Evolutionary conservation across 2,113 vertebrate genomes (phyloP).

Genomic region (Ranitomeya imitator): DNA sequence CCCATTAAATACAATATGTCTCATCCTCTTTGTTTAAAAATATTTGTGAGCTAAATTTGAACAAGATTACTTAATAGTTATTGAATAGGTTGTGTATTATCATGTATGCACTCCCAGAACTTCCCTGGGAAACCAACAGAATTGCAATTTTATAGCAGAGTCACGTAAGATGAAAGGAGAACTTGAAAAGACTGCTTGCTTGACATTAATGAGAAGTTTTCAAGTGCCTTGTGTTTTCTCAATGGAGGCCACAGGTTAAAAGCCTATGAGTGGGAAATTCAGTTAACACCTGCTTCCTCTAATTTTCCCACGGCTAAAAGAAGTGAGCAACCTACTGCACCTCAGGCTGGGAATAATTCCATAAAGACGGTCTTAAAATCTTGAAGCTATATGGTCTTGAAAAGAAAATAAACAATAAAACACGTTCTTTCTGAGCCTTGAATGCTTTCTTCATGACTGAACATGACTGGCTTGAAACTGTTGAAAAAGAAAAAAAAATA

Average conservation of each 20-base stretch:
- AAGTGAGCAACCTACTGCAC: constrained; percentile 20
- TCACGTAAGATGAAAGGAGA: constrained; percentile 44
- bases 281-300: constrained; percentile 52
- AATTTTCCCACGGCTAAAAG: constrained; percentile 16
- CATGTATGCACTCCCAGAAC: not conserved
- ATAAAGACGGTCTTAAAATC: not conserved
- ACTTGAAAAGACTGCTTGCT: constrained; percentile 33
- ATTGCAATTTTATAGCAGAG: constrained; percentile 2
- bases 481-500: not conserved
- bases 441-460: not conserved
- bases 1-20: not conserved
- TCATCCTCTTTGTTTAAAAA: not conserved
- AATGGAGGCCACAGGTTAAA: constrained; percentile 35
- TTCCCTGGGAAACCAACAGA: not conserved
- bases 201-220: constrained; percentile 20
- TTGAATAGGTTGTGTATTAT: not conserved
- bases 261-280: constrained; percentile 39
- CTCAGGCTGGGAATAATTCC: constrained; percentile 26
- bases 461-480: not conserved
- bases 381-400: not conserved
- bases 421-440: not conserved
- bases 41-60: not conserved
- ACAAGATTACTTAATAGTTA: constrained; percentile 1
- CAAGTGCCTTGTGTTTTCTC: constrained; percentile 11
- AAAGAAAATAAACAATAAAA: not conserved